Evolutionary conservation across 2,113 vertebrate genomes (phyloP).

Genomic region (Peromyscus californicus): DNA sequence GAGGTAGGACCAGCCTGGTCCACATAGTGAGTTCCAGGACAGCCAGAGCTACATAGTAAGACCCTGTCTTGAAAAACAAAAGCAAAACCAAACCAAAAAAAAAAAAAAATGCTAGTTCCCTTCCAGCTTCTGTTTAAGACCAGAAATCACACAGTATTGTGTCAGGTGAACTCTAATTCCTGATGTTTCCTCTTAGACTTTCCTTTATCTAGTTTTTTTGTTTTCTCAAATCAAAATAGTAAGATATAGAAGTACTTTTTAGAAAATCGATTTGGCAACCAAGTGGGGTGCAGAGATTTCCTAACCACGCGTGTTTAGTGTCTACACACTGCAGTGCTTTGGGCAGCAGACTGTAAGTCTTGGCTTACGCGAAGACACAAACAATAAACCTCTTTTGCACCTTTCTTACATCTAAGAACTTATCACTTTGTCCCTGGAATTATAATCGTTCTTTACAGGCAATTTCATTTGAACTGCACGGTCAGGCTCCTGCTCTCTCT

Average conservation of each 20-base stretch:
- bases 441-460: not conserved
- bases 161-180: not conserved
- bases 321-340: not conserved
- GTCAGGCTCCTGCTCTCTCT: not conserved
- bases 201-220: not conserved
- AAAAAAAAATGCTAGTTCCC: not conserved
- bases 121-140: not conserved
- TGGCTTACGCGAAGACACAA: not conserved
- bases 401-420: conserved; percentile 1
- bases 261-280: not conserved
- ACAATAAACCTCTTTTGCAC: not conserved
- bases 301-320: not conserved
- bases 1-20: not conserved
- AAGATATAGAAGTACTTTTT: not conserved
- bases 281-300: not conserved
- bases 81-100: not conserved
- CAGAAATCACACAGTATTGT: not conserved
- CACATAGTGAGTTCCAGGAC: not conserved
- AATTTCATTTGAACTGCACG: conserved; percentile 26
- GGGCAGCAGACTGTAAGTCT: not conserved
- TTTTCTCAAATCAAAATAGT: conserved; percentile 5
- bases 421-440: conserved; percentile 5
- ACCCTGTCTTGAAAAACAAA: not conserved
- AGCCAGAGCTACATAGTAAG: not conserved
- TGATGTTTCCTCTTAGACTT: not conserved